Conservation (phyloP, 2,113 vertebrate species). For the Sula dactylatra region DNA sequence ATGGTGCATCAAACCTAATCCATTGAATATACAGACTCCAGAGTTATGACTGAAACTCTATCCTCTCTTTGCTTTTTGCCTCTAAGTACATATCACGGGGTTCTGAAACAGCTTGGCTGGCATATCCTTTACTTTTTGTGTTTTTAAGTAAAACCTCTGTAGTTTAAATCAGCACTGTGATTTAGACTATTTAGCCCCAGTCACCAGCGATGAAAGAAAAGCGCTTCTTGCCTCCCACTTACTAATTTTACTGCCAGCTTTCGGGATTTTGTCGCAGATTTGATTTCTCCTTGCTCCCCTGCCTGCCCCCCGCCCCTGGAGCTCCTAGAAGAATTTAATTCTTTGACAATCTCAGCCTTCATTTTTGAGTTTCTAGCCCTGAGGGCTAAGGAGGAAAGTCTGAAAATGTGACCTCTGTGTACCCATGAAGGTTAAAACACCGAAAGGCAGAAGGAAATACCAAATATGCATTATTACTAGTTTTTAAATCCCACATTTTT, state of each 20-base stretch:
- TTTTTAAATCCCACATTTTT: neutral
- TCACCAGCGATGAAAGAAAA: neutral
- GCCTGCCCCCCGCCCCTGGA: neutral
- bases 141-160: neutral
- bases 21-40: neutral
- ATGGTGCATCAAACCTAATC: neutral
- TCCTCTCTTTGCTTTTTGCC: neutral
- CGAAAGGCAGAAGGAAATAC: neutral
- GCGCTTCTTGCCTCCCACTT: neutral
- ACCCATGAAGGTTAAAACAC: neutral
- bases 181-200: neutral
- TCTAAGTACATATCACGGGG: neutral
- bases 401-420: conserved; percentile 27
- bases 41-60: neutral
- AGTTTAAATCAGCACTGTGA: neutral
- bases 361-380: conserved; percentile 34
- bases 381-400: neutral
- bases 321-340: conserved; percentile 12
- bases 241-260: neutral
- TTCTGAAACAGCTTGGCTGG: neutral
- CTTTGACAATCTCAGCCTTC: conserved; percentile 4
- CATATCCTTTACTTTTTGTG: neutral
- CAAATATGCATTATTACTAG: neutral
- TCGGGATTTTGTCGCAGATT: neutral
- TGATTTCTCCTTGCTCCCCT: neutral